phyloP scores from a whole-genome alignment of 1,140 invertebrate species.

The Drosophila lini region DNA sequence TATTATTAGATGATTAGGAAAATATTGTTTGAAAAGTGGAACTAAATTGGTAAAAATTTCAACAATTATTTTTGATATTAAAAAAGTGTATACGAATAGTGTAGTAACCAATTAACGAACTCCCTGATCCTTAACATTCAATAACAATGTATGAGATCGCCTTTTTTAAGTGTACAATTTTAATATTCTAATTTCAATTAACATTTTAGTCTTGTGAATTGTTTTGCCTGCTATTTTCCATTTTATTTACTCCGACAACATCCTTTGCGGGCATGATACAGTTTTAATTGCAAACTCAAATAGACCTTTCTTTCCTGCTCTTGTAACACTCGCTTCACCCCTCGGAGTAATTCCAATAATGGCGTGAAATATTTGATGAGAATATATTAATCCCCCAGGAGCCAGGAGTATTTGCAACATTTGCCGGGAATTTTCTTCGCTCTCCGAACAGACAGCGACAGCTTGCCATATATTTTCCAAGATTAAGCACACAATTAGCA shows the following conservation, averaged over 20 bases:
- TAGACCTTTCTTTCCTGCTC: slow-evolving; percentile 2
- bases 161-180: no score
- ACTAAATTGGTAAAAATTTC: background rate
- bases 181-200: background rate
- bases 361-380: slow-evolving; percentile 82
- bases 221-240: background rate
- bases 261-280: slow-evolving; percentile 2
- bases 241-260: background rate
- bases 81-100: no score
- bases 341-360: slow-evolving; percentile 72
- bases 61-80: no score
- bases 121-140: no score
- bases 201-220: background rate
- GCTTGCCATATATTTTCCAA: slow-evolving; percentile 70
- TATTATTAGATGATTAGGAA: background rate
- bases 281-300: slow-evolving; percentile 35
- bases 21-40: background rate
- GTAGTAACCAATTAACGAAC: no score
- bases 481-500: slow-evolving; percentile 83
- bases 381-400: slow-evolving; percentile 79
- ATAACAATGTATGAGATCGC: no score
- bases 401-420: slow-evolving; percentile 66
- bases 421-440: slow-evolving; percentile 41
- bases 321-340: background rate
- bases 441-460: slow-evolving; percentile 53